Conservation (phyloP, 1,140 invertebrate species). For the Drosophila tristis region DNA sequence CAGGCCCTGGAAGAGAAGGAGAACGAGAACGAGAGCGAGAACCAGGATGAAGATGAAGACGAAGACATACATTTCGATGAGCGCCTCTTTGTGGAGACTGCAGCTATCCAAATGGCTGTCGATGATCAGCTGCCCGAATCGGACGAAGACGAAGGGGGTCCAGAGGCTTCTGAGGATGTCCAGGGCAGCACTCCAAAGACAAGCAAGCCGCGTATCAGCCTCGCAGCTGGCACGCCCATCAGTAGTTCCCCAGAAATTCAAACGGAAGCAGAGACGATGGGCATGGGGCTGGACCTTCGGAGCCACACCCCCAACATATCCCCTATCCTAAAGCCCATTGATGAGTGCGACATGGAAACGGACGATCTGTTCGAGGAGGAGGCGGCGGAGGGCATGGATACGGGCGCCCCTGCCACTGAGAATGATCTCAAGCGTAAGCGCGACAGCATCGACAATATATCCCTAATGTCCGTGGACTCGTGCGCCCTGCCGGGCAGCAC, state of each 20-base stretch:
- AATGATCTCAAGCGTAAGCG: slow-evolving; percentile 77
- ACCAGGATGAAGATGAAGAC: slow-evolving; percentile 53
- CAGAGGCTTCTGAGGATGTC: slow-evolving; percentile 29
- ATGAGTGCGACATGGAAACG: slow-evolving; percentile 64
- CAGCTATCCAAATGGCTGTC: slow-evolving; percentile 27
- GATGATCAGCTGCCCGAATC: slow-evolving; percentile 61
- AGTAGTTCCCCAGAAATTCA: slow-evolving; percentile 31
- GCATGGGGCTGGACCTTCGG: slow-evolving; percentile 47
- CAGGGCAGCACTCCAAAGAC: slow-evolving; percentile 70
- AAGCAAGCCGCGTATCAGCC: slow-evolving; percentile 21
- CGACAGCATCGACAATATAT: slow-evolving; percentile 78
- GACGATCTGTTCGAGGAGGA: slow-evolving; percentile 37
- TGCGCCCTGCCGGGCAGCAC: slow-evolving; percentile 69
- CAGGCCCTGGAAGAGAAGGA: slow-evolving; percentile 11
- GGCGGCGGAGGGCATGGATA: neutral
- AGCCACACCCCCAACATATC: slow-evolving; percentile 60
- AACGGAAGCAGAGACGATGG: neutral
- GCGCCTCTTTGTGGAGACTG: slow-evolving; percentile 70
- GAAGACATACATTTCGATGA: slow-evolving; percentile 78
- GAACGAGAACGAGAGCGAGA: slow-evolving; percentile 57
- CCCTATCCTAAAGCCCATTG: slow-evolving; percentile 69
- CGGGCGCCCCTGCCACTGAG: slow-evolving; percentile 15
- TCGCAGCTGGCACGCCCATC: slow-evolving; percentile 39
- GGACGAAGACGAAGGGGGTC: slow-evolving; percentile 46
- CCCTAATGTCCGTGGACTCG: slow-evolving; percentile 78